Evolutionary conservation across 1,140 invertebrate genomes (phyloP).

Genomic region (Pogonognathellus flavescens): DNA sequence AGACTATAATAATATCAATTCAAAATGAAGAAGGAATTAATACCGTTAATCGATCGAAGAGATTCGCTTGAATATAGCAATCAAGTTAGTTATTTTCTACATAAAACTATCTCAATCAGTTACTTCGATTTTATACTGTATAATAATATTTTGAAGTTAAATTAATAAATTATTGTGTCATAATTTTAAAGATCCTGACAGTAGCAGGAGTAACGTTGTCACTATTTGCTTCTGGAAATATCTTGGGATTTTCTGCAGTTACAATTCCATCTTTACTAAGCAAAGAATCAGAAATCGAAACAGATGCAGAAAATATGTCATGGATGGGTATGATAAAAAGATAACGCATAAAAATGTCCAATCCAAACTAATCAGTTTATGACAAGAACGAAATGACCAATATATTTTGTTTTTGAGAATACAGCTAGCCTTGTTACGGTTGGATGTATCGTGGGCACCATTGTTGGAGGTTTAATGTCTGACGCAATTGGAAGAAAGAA

Average conservation of each 20-base stretch:
- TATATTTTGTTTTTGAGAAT: background rate
- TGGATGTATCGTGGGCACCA: conserved; percentile 63
- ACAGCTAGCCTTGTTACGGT: conserved; percentile 63
- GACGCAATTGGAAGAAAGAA: conserved; percentile 64
- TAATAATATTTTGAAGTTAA: too few species aligned
- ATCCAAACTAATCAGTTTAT: too few species aligned
- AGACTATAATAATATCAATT: background rate
- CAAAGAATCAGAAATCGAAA: conserved; percentile 58
- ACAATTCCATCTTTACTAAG: conserved; percentile 61
- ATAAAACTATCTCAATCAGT: background rate
- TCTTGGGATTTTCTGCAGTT: conserved; percentile 65
- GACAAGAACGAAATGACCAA: too few species aligned
- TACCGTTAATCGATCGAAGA: conserved; percentile 62
- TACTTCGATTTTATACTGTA: background rate
- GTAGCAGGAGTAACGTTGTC: conserved; percentile 63
- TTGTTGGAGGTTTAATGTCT: conserved; percentile 60
- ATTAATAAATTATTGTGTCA: too few species aligned
- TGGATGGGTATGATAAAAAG: conserved; percentile 62
- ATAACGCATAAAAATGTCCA: too few species aligned
- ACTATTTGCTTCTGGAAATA: conserved; percentile 65
- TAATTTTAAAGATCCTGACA: conserved; percentile 58
- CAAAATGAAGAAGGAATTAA: conserved; percentile 62
- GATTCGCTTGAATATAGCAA: conserved; percentile 63
- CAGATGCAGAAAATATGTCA: conserved; percentile 58
- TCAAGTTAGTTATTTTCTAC: conserved; percentile 57